A percentile compares a stretch with the other conserved stretches of the same genome.
phyloP scores from a whole-genome alignment of 1,140 invertebrate species.

The Streblospio benedicti region DNA sequence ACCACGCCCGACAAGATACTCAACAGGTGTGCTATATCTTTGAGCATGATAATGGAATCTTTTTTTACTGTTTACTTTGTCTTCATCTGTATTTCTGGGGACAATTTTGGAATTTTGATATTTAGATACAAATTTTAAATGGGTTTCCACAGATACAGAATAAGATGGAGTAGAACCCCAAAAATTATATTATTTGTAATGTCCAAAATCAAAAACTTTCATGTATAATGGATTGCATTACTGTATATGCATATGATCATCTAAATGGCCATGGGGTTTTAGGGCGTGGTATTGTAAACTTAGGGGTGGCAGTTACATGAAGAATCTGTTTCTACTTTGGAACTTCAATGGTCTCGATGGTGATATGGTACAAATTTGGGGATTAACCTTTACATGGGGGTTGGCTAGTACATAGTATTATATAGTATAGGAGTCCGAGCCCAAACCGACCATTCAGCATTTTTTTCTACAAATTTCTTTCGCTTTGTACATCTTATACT shows the following conservation, averaged over 20 bases:
- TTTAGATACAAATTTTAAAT: neutral
- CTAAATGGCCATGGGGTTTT: too few species aligned
- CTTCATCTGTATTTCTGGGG: neutral
- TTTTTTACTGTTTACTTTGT: neutral
- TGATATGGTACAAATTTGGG: neutral
- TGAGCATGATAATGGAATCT: neutral
- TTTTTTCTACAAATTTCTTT: neutral
- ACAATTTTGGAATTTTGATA: neutral
- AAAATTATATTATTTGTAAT: neutral
- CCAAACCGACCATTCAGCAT: neutral
- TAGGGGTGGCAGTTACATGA: too few species aligned
- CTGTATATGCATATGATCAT: too few species aligned
- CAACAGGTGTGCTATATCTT: conserved; percentile 24
- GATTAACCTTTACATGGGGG: neutral
- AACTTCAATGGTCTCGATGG: too few species aligned
- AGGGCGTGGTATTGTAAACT: too few species aligned
- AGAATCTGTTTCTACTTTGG: too few species aligned
- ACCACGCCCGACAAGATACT: conserved; percentile 29
- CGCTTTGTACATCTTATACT: neutral
- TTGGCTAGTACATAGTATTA: neutral
- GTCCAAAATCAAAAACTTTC: neutral
- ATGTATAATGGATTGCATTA: too few species aligned
- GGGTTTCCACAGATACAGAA: neutral
- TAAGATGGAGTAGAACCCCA: neutral
- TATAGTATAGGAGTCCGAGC: neutral